Base-by-base conservation (phyloP, 2,113 vertebrate genomes). In the Fregata magnificens region DNA sequence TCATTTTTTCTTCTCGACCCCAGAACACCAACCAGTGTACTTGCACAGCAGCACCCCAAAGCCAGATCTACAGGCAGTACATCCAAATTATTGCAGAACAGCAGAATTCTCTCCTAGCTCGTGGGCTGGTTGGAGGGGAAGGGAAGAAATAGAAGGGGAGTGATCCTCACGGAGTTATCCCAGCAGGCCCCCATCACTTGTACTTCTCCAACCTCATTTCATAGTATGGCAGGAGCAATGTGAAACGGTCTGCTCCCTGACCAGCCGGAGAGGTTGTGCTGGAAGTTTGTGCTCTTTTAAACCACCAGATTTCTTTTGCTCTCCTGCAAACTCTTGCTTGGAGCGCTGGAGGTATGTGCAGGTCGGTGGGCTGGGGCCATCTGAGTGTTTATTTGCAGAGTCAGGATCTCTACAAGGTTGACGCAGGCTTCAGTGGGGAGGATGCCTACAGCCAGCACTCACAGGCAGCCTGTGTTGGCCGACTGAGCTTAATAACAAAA, bases 121-220 rank as follows among this genome's bases (percentile, higher is more conserved):
- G 16, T 53, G 40, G 18, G 25, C 14, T 85, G 25, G 42, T 82
- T 63, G 36, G 25, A 91, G 31, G 7, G 15, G 13, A 66, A 93
- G 28, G 16, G 40, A 53, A 87, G 55, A 86, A 70, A 44, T 6
- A 58, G 65, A 90, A 34, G 4, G 21, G 18, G 20, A 82, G 8
- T 18, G 38, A 50, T 86, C 16, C n/a, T 92, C 24, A n/a, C 0
- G 2, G 55, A 80, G 4, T 65, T 69, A 73, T 49, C 63, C n/a
- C n/a, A 66, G 38, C 13, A 20, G 40, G 36, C 11, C 21, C 49
- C n/a, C n/a, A 34, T 42, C 13, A 17, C 42, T 70, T 0, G 0
- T 32, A 16, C 9, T 53, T 78, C 61, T 67, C 47, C 77, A 78
- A 0, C 26, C 18, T 80, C 11, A 36, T 72, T 86, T 79, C 42